These are phyloP conservation scores for Tenualosa thibaudeaui DNA, from an alignment of 2,797 vertebrate genomes.

Conservation along the genomic window DNA sequence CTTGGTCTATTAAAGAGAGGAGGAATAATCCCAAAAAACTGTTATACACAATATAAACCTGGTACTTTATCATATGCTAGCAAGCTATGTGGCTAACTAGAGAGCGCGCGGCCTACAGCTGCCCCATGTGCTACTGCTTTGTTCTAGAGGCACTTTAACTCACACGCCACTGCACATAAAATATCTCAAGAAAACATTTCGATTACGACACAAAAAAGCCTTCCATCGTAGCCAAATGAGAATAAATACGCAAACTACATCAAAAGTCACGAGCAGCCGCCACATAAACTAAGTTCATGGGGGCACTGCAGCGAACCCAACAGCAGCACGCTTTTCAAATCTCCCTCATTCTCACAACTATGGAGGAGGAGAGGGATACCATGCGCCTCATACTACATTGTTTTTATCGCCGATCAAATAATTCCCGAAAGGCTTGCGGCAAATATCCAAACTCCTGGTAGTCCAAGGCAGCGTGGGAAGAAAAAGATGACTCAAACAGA, in stretches of 20 bases:
- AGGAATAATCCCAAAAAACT: not conserved
- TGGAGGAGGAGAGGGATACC: constrained; percentile 77
- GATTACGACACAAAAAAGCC: constrained; percentile 5
- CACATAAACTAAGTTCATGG: constrained; percentile 39
- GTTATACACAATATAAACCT: not conserved
- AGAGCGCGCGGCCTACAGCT: constrained; percentile 71
- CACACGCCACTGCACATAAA: constrained; percentile 75
- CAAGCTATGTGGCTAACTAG: constrained; percentile 21
- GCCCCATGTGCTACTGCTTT: constrained; percentile 89
- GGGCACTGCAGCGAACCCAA: constrained; percentile 52
- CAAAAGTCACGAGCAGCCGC: not conserved
- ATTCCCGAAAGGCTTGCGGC: not conserved
- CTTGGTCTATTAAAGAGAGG: not conserved
- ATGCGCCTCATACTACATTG: constrained; percentile 80
- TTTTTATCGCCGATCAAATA: constrained; percentile 65
- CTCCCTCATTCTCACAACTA: constrained; percentile 87
- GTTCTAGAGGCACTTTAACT: constrained; percentile 88
- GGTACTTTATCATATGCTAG: not conserved
- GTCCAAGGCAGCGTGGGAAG: constrained; percentile 28
- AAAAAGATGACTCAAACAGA: constrained; percentile 26
- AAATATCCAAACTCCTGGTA: constrained; percentile 21
- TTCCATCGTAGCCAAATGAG: not conserved
- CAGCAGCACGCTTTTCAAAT: constrained; percentile 84
- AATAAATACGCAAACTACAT: not conserved
- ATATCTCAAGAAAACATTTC: constrained; percentile 49